Evolutionary conservation across 1,140 invertebrate genomes (phyloP).

Genomic region (Mactra quadrangularis): DNA sequence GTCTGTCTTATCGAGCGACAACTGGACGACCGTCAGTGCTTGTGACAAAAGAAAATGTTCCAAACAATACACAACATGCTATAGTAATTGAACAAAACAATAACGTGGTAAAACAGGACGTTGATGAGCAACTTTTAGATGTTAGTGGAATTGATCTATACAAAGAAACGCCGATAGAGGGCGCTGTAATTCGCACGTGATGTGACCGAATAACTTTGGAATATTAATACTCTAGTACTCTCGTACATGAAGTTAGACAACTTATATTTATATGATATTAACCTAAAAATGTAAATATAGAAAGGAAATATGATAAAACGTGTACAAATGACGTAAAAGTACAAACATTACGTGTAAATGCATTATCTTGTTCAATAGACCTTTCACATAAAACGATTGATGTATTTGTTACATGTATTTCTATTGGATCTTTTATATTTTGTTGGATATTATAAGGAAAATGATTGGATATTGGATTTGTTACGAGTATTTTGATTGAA

Average conservation of each 20-base stretch:
- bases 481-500: too few relatives aligned
- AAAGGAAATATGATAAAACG: too few relatives aligned
- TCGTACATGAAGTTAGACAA: background rate
- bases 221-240: background rate
- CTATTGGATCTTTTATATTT: too few relatives aligned
- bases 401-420: too few relatives aligned
- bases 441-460: too few relatives aligned
- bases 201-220: too few relatives aligned
- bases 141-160: constrained; percentile 49
- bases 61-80: background rate
- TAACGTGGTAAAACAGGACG: constrained; percentile 2
- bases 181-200: constrained; percentile 46
- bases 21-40: constrained; percentile 16
- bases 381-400: too few relatives aligned
- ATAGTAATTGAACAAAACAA: constrained; percentile 47
- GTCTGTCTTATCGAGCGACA: constrained; percentile 15
- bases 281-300: background rate
- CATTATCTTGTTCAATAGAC: too few relatives aligned
- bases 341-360: too few relatives aligned
- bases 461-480: too few relatives aligned
- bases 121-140: constrained; percentile 31
- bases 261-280: too few relatives aligned
- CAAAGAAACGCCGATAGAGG: constrained; percentile 35
- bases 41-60: constrained; percentile 13
- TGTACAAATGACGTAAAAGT: too few relatives aligned